Percentiles rank a stretch among this genome's conserved stretches.
Evolutionary conservation across 2,113 vertebrate genomes (phyloP).

Genomic region (Ochotona curzoniae): DNA sequence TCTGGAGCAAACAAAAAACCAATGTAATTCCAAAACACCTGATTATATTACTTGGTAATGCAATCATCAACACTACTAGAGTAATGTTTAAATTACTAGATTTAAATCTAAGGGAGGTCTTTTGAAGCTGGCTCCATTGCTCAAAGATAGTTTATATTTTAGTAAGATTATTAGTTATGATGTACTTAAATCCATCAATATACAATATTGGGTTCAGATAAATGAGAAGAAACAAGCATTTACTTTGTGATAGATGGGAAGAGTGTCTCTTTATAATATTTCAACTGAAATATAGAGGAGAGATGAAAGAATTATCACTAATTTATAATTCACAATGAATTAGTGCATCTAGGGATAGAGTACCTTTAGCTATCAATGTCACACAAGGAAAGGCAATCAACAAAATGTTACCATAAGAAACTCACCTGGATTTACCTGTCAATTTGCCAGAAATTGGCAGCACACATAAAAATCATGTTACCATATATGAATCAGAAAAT

Average conservation of each 20-base stretch:
- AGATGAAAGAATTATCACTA: background rate
- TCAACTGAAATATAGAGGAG: constrained; percentile 30
- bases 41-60: background rate
- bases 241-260: background rate
- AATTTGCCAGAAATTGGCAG: background rate
- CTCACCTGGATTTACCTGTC: constrained; percentile 8
- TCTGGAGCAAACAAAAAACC: background rate
- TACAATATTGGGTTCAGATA: background rate
- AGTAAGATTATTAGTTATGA: background rate
- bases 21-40: background rate
- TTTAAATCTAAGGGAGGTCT: background rate
- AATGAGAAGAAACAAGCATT: background rate
- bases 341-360: background rate
- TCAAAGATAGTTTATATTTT: background rate
- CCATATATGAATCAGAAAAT: background rate
- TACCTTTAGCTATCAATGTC: background rate
- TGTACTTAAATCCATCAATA: background rate
- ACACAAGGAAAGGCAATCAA: background rate
- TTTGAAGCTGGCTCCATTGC: background rate
- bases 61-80: background rate
- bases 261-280: background rate
- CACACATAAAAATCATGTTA: background rate
- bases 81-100: background rate
- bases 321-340: background rate
- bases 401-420: too few species aligned